Percentiles rank a stretch among this genome's conserved stretches.
These are phyloP conservation scores for Coranthus polyacanthus DNA, from an alignment of 2,797 vertebrate species.

Conservation along the genomic window DNA sequence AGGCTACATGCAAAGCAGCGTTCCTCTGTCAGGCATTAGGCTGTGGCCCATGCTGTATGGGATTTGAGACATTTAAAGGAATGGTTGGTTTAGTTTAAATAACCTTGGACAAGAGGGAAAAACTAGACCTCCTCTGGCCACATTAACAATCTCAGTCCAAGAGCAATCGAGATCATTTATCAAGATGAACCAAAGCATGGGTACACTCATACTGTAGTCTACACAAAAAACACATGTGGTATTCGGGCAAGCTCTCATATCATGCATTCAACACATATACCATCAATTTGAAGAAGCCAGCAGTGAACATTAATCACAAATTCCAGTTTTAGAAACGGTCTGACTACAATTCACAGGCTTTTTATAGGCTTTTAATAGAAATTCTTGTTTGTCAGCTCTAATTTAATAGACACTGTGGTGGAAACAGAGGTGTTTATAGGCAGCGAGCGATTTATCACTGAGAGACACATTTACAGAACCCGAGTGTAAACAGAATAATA, in stretches of 20 bases:
- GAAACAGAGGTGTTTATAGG: constrained; percentile 22
- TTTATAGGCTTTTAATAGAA: constrained; percentile 13
- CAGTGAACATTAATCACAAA: constrained; percentile 40
- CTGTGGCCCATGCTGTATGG: constrained; percentile 76
- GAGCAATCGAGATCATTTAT: constrained; percentile 68
- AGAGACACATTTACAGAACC: constrained; percentile 41
- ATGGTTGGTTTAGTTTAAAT: constrained; percentile 86
- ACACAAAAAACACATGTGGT: constrained; percentile 65
- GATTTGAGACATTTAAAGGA: constrained; percentile 79
- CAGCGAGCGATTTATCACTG: constrained; percentile 15
- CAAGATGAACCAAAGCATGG: constrained; percentile 57
- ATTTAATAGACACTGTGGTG: not conserved
- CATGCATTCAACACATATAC: constrained; percentile 26
- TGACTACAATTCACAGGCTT: constrained; percentile 25
- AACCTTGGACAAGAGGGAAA: constrained; percentile 82
- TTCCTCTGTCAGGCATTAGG: constrained; percentile 84
- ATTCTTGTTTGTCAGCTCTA: constrained; percentile 12
- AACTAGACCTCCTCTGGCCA: constrained; percentile 73
- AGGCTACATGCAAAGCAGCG: constrained; percentile 89
- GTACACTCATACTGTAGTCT: constrained; percentile 50
- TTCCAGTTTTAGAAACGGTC: constrained; percentile 30
- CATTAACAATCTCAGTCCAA: constrained; percentile 68
- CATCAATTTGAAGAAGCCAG: constrained; percentile 25
- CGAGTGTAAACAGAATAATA: constrained; percentile 66
- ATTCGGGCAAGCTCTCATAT: constrained; percentile 19